Percentiles rank a stretch among this genome's conserved stretches.
phyloP scores from a whole-genome alignment of 2,113 vertebrate species.

The Alethe castanea region DNA sequence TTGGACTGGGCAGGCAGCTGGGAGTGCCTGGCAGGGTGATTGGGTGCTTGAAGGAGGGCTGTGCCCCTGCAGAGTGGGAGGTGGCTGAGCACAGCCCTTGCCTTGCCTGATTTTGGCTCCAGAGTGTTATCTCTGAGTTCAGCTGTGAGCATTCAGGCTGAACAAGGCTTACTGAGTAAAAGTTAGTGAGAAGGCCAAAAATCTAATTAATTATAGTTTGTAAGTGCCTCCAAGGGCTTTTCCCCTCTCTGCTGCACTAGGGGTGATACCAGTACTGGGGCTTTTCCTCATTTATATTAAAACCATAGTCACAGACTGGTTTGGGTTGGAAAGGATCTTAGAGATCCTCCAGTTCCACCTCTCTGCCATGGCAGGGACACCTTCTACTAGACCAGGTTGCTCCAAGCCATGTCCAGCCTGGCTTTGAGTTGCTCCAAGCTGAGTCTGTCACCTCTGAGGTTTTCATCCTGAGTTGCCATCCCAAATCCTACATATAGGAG shows the following conservation, averaged over 20 bases:
- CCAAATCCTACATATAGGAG: rapidly evolving
- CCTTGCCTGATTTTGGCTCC: rapidly evolving
- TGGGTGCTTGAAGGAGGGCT: too few relatives aligned
- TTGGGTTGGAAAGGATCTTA: neutral
- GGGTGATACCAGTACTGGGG: neutral
- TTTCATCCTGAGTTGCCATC: rapidly evolving
- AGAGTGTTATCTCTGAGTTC: neutral
- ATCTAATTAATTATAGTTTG: rapidly evolving
- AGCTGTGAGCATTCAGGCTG: neutral
- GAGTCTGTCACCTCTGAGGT: neutral
- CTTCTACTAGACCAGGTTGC: neutral
- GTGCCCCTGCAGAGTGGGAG: neutral
- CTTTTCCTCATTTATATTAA: neutral
- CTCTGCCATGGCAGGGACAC: neutral
- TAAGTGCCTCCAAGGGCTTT: neutral
- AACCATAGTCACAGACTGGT: neutral
- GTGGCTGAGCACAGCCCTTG: neutral
- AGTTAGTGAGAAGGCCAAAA: neutral
- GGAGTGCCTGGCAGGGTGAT: rapidly evolving
- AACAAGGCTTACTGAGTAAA: rapidly evolving
- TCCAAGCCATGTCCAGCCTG: neutral
- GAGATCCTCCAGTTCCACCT: neutral
- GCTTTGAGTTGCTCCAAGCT: neutral
- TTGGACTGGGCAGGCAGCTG: rapidly evolving
- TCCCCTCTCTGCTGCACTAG: rapidly evolving